Percentiles rank a stretch among this genome's conserved stretches.
Evolutionary conservation across 1,140 invertebrate species (phyloP).

Genomic region (Lysiphlebus fabarum): DNA sequence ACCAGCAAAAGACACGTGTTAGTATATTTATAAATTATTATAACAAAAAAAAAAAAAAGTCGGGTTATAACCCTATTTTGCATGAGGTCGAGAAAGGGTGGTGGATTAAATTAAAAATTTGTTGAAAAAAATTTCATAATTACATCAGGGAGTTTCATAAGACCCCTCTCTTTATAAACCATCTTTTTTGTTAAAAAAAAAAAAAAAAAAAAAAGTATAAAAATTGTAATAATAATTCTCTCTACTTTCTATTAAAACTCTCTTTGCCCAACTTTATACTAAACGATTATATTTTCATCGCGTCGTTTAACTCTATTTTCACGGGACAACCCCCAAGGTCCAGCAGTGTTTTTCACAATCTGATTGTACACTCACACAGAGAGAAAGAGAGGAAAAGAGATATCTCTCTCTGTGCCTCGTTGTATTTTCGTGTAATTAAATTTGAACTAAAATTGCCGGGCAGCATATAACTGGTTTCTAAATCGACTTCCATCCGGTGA

Average conservation of each 20-base stretch:
- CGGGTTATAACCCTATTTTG: not conserved
- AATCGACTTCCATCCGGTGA: conserved; percentile 33
- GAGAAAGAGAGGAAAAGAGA: conserved; percentile 30
- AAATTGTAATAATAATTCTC: not conserved
- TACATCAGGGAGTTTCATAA: too few species aligned
- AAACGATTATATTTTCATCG: not conserved
- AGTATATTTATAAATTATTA: too few species aligned
- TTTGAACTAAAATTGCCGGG: conserved; percentile 40
- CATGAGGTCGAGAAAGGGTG: not conserved
- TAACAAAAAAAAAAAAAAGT: too few species aligned
- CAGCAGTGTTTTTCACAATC: conserved; percentile 34
- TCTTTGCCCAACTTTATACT: not conserved
- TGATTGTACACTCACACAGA: conserved; percentile 40
- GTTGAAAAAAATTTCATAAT: not conserved
- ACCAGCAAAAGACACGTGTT: too few species aligned
- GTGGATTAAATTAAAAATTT: not conserved
- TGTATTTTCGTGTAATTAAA: conserved; percentile 37
- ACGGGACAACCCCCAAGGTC: not conserved
- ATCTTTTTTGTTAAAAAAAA: too few species aligned
- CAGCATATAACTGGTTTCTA: conserved; percentile 5
- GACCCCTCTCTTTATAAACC: too few species aligned
- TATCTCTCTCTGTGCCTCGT: too few species aligned
- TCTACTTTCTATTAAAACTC: not conserved
- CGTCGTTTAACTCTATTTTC: conserved; percentile 12
- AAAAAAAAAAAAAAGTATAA: too few species aligned